Percentiles rank a stretch among this genome's conserved stretches.
Evolutionary conservation across 2,113 vertebrate species (phyloP).

Genomic region (Trochalopteron elliotii): DNA sequence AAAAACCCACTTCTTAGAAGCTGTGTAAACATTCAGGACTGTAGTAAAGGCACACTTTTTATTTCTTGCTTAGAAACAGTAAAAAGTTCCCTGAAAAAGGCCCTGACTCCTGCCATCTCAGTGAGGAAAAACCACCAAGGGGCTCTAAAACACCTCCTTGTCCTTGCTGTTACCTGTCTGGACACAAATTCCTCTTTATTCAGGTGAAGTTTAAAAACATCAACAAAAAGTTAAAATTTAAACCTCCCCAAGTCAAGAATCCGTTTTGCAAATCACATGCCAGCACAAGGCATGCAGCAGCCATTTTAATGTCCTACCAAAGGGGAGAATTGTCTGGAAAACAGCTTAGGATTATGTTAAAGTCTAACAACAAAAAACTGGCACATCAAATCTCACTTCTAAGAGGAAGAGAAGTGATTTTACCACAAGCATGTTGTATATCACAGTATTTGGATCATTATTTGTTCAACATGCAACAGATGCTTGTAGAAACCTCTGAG

Average conservation of each 20-base stretch:
- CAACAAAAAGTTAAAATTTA: neutral
- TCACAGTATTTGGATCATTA: neutral
- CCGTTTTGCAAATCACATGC: neutral
- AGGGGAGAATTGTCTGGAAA: neutral
- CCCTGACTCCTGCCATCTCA: neutral
- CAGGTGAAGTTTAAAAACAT: neutral
- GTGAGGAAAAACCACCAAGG: neutral
- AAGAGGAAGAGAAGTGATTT: neutral
- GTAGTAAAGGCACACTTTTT: neutral
- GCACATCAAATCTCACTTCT: neutral
- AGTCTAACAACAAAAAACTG: neutral
- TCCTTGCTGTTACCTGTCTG: neutral
- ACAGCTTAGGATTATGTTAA: neutral
- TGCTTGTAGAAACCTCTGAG: neutral
- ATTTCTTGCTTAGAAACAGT: neutral
- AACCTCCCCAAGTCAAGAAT: neutral
- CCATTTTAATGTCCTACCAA: neutral
- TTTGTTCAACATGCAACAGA: neutral
- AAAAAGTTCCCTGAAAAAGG: neutral
- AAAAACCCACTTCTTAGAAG: fast-evolving
- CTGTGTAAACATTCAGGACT: neutral
- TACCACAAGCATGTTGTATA: neutral
- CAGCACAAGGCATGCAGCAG: neutral
- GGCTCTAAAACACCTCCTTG: neutral
- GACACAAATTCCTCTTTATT: neutral